Percentiles rank a stretch among this genome's conserved stretches.
Evolutionary conservation across 1,140 invertebrate genomes (phyloP).

Genomic region (Procambarus clarkii): DNA sequence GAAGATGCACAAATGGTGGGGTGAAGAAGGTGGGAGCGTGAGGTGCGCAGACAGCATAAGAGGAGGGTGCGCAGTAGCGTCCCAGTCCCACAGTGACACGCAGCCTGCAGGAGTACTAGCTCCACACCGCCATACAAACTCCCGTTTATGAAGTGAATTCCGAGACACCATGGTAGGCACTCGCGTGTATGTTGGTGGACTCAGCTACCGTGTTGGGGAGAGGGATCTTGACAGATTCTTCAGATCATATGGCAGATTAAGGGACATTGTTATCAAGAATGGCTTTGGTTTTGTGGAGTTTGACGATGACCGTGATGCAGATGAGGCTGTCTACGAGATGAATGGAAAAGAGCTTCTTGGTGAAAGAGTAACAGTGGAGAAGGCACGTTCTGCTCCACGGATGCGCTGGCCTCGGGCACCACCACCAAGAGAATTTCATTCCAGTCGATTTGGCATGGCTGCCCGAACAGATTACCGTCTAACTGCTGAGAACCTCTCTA

Average conservation of each 20-base stretch:
- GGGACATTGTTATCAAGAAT: slow-evolving; percentile 98
- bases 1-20: too few species aligned
- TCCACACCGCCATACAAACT: too few species aligned
- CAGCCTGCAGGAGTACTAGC: too few species aligned
- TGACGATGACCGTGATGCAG: slow-evolving; percentile 97
- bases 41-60: too few species aligned
- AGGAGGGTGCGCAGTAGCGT: too few species aligned
- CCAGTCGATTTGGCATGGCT: slow-evolving; percentile 94
- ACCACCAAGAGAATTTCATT: slow-evolving; percentile 60
- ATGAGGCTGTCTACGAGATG: slow-evolving; percentile 98
- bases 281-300: slow-evolving; percentile 99
- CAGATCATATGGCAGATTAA: slow-evolving; percentile 95
- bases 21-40: too few species aligned
- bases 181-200: slow-evolving; percentile 95
- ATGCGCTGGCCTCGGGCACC: slow-evolving; percentile 57
- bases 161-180: slow-evolving; percentile 75
- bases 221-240: slow-evolving; percentile 98
- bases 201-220: slow-evolving; percentile 94
- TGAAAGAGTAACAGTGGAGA: slow-evolving; percentile 80
- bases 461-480: slow-evolving; percentile 97
- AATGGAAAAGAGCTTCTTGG: slow-evolving; percentile 97
- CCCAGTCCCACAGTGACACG: too few species aligned
- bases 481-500: slow-evolving; percentile 97
- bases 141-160: too few species aligned
- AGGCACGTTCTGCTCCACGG: slow-evolving; percentile 57